Evolutionary conservation across 1,140 invertebrate genomes (phyloP), one percentile per base, ranked within the genome.

Genomic region (Trichonephila clavata): DNA sequence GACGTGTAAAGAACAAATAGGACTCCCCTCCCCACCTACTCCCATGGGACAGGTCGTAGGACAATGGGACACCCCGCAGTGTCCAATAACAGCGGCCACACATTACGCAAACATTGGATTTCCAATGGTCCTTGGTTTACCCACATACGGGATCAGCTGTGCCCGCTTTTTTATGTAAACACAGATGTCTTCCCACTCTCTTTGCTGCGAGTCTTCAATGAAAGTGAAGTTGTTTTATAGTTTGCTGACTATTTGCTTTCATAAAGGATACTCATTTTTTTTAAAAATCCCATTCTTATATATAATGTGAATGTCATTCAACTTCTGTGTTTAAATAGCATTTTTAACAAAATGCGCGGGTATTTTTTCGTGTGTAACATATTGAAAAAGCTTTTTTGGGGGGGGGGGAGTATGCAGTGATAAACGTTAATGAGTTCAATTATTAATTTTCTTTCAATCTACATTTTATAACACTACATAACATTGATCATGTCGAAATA

Each of bases 51-150:
- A 87, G 50, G 39, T 57, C 84, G 84, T 87, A 65, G 92, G 92
- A 93, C 92, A 93, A 93, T 93, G 92, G 92, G 92, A 93, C 92
- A 93, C 65, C 92, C 92, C 92, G 92, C 92, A 87, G 92, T 93
- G 92, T 87, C 92, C 92, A 87, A 93, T 93, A 93, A 93, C 92
- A 93, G n/a, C n/a, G 92, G 92, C 92, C 92, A 93, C 92, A 93
- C 92, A 93, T 93, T 93, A 93, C 92, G 92, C 84, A 93, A 93
- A 93, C 92, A 93, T 93, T 93, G 92, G 84, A 87, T 87, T 87
- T 87, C 59, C 90, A 59, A 86, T 92, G 90, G 81, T 60, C 84
- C 83, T 86, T 20, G 20, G 81, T 86, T 92, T 86, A 50, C 84
- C 68, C 68, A 87, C 90, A 86, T 20, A 21, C 21, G 83, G 84